Evolutionary conservation across 2,797 vertebrate genomes (phyloP), one percentile per base, ranked within the genome.

Genomic region (Heterohyrax brucei): DNA sequence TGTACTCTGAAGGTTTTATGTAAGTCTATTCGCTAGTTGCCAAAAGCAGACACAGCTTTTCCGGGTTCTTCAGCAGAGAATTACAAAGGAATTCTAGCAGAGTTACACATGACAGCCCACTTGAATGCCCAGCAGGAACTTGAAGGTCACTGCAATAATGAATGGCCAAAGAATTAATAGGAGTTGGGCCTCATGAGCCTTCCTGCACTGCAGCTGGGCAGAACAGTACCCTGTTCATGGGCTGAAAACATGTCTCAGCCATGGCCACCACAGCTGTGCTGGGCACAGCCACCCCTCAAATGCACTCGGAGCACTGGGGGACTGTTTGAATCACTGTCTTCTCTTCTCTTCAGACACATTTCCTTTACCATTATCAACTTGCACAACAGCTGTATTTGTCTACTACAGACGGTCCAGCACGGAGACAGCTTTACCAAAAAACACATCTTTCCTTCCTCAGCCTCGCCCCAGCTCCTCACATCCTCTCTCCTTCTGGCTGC

Each of bases 171-270:
- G 97, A 98, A 98, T 97, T 96, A 98, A 98, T n/a, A 96, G 97
- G 86, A 96, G 33, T 94, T 62, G 89, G 92, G 93, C 62, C 18
- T 90, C 92, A 48, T 33, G 92, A 96, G 97, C 44, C 97, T 98
- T 98, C 98, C 98, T 98, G 98, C 96, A 96, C 87, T 0, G 85
- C 98, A 98, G 98, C 98, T 98, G 98, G 98, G 86, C 76, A 98
- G 95, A 99, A 99, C 98, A 99, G 98, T 98, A 59, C 98, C 95
- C 97, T 96, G 97, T 99, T 99, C 98, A 98, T 98, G 62, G 97
- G 80, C 97, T 97, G 97, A 97, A 97, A 98, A 98, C 93, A 91
- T 85, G 89, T 94, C 70, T 97, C 93, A 68, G 97, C 86, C 91
- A 92, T 91, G 98, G 98, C 97, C 97, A 95, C 96, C 97, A 95